A percentile compares a stretch with the other conserved stretches of the same genome.
Evolutionary conservation across 30 jellyfish, hydroid and myxozoan species (phyloP).

Genomic region (Clytia hemisphaerica): DNA sequence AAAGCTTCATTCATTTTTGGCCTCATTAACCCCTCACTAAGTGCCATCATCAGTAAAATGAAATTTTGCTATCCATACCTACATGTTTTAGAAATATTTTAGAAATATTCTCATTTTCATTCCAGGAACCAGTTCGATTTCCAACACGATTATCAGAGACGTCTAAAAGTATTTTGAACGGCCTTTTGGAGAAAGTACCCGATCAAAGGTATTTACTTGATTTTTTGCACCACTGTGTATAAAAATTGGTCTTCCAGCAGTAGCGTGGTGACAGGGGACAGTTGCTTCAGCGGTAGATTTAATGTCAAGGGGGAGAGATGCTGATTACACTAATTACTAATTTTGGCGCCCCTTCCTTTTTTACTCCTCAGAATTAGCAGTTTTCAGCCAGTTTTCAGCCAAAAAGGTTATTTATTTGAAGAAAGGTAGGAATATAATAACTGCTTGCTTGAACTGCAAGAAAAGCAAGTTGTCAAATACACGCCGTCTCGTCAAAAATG

Average conservation of each 20-base stretch:
- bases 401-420: not conserved
- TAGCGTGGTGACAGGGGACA: not conserved
- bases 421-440: too few relatives aligned
- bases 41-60: not conserved
- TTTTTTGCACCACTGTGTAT: not conserved
- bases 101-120: too few relatives aligned
- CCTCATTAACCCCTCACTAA: too few relatives aligned
- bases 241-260: not conserved
- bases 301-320: too few relatives aligned
- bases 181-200: slow-evolving; percentile 67
- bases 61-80: not conserved
- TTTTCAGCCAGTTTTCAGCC: too few relatives aligned
- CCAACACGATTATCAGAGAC: slow-evolving; percentile 64
- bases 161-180: slow-evolving; percentile 55
- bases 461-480: too few relatives aligned
- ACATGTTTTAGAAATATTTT: not conserved
- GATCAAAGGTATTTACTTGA: slow-evolving; percentile 32
- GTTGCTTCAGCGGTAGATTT: slow-evolving; percentile 2
- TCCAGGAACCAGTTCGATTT: slow-evolving; percentile 84
- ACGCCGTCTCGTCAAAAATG: too few relatives aligned
- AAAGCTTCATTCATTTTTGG: too few relatives aligned
- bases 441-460: too few relatives aligned
- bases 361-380: too few relatives aligned
- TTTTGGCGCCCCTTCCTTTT: too few relatives aligned
- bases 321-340: too few relatives aligned